Conservation (phyloP, 2,888 invertebrate genomes). For the Limnephilus marmoratus region DNA sequence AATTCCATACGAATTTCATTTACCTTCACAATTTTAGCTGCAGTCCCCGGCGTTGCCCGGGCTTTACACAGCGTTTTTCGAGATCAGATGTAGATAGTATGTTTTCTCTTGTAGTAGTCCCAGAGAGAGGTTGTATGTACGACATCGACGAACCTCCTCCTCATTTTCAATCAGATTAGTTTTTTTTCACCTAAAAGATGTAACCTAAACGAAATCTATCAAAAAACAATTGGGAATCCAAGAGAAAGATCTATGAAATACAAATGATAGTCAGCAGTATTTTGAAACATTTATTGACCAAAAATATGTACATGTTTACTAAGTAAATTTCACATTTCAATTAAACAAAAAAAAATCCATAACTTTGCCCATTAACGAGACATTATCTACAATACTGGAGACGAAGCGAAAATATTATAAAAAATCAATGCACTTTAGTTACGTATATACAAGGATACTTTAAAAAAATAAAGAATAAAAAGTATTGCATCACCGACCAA, state of each 20-base stretch:
- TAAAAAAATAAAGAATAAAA: conserved; percentile 41
- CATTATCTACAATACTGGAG: conserved; percentile 39
- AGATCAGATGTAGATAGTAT: too few relatives aligned
- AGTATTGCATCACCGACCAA: conserved; percentile 62
- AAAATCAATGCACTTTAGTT: not conserved
- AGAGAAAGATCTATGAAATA: not conserved
- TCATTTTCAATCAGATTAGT: too few relatives aligned
- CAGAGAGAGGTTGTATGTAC: too few relatives aligned
- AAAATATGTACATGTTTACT: conserved; percentile 45
- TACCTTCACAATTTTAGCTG: too few relatives aligned
- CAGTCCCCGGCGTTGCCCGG: too few relatives aligned
- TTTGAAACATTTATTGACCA: conserved; percentile 50
- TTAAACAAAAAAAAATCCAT: not conserved
- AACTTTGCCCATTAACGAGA: not conserved
- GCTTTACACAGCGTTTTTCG: too few relatives aligned
- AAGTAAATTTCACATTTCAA: conserved; percentile 32
- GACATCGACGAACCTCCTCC: too few relatives aligned
- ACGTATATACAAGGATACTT: conserved; percentile 27
- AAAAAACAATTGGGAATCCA: not conserved
- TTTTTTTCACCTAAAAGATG: too few relatives aligned
- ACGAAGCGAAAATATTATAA: conserved; percentile 24
- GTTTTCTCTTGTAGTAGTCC: too few relatives aligned
- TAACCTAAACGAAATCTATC: too few relatives aligned
- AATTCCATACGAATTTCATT: too few relatives aligned
- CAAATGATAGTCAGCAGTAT: not conserved